Evolutionary conservation across 2,888 invertebrate species (phyloP).

Genomic region (Escarpia spicata): DNA sequence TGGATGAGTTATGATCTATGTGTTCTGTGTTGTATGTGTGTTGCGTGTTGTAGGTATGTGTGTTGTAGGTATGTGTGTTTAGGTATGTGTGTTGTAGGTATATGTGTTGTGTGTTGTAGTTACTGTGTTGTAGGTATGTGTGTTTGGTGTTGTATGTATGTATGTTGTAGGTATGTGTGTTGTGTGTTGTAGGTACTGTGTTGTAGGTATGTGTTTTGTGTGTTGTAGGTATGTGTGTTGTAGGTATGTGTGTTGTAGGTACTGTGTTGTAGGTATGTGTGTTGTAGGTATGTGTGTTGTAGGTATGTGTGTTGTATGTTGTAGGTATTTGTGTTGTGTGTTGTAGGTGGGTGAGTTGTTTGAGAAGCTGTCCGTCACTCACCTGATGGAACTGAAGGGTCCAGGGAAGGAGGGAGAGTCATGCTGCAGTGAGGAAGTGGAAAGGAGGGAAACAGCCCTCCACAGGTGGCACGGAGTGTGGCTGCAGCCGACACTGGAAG

Average conservation of each 20-base stretch:
- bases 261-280: neutral
- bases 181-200: neutral
- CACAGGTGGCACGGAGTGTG: conserved; percentile 69
- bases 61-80: neutral
- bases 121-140: conserved; percentile 64
- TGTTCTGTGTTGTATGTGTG: conserved; percentile 64
- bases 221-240: conserved; percentile 43
- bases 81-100: neutral
- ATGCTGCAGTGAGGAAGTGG: conserved; percentile 22
- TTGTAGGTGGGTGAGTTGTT: conserved; percentile 69
- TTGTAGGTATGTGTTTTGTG: no score
- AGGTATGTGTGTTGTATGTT: neutral
- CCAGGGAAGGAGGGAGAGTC: conserved; percentile 53
- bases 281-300: conserved; percentile 67
- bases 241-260: neutral
- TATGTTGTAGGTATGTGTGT: neutral
- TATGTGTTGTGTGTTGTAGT: neutral
- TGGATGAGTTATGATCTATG: neutral
- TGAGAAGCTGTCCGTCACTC: conserved; percentile 69
- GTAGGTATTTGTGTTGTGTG: neutral
- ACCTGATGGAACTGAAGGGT: conserved; percentile 48
- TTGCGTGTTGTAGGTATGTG: neutral
- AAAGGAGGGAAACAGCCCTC: conserved; percentile 40
- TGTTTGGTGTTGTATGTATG: conserved; percentile 65
- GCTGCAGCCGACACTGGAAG: conserved; percentile 65